A percentile compares a stretch with the other conserved stretches of the same genome.
Evolutionary conservation across 2,888 invertebrate genomes (phyloP).

Genomic region (Poecilobothrus nobilitatus): DNA sequence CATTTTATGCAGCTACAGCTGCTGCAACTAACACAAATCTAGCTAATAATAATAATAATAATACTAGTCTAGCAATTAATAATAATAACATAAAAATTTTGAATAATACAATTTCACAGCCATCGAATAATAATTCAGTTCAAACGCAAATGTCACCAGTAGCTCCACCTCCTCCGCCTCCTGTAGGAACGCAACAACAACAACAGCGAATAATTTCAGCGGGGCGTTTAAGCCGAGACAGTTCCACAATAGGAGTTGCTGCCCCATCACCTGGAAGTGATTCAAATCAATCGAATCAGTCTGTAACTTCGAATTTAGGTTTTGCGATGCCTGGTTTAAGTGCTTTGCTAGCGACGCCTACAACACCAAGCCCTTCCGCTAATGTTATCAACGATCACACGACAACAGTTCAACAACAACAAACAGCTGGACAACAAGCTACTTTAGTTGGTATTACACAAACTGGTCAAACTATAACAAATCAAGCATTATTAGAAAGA

Average conservation of each 20-base stretch:
- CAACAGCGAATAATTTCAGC: conserved; percentile 35
- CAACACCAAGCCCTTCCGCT: conserved; percentile 38
- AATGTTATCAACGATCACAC: conserved; percentile 34
- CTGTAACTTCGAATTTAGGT: conserved; percentile 43
- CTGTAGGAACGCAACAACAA: conserved; percentile 32
- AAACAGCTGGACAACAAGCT: conserved; percentile 11
- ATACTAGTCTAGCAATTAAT: conserved; percentile 20
- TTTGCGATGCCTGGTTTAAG: conserved; percentile 52
- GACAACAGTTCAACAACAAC: conserved; percentile 27
- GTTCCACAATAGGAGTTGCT: conserved; percentile 45
- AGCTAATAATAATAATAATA: conserved; percentile 17
- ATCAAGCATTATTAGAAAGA: conserved; percentile 39
- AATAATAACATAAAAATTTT: conserved; percentile 27
- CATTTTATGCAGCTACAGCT: conserved; percentile 18
- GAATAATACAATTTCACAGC: conserved; percentile 21
- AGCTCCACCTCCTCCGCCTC: conserved; percentile 29
- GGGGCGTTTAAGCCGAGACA: conserved; percentile 43
- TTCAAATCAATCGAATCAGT: conserved; percentile 43
- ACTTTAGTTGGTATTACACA: conserved; percentile 17
- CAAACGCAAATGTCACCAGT: neutral
- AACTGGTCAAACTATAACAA: conserved; percentile 32
- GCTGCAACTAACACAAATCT: conserved; percentile 18
- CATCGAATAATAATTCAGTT: conserved; percentile 20
- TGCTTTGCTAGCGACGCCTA: conserved; percentile 48
- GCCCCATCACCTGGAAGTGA: conserved; percentile 44